Evolutionary conservation across 2,113 vertebrate species (phyloP), one percentile per base, ranked within the genome.

Genomic region (Ophthalmolycus amberensis): DNA sequence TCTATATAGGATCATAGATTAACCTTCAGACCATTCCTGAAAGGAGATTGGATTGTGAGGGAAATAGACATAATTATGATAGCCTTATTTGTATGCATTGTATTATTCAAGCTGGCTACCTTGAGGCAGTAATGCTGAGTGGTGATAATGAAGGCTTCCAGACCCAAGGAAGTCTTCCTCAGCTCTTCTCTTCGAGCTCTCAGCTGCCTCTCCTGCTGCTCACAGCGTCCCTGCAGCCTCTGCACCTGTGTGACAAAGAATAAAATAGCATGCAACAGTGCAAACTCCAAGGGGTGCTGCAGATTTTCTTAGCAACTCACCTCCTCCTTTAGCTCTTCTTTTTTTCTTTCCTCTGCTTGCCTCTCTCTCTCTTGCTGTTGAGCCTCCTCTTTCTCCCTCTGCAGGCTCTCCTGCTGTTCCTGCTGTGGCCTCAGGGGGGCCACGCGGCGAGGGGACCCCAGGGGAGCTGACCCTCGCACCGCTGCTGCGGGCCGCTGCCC

Each of bases 111-210:
- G 48, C 22, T 46, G 11, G 4, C 32, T 90, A 94, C 98, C 97
- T 98, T 98, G 56, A 94, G 86, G 78, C 96, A 97, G 91, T 98
- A 98, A 89, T 98, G 94, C 91, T 97, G 97, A 9, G 97, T 97
- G 88, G 96, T 96, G 87, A 99, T 87, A 3, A 96, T 97, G 40
- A 99, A 96, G 2, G 96, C 96, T 29, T 98, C 96, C 76, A 99
- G 96, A 78, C 96, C 95, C 22, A 95, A 89, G 40, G 93, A 88
- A 15, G 95, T 95, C 82, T 91, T 96, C 79, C 88, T 95, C 78
- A 99, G 94, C 58, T 98, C 96, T 3, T 94, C 93, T 38, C 85
- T 95, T 10, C 95, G 83, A 15, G 78, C 83, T 75, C 87, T 91
- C 52, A 99, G 89, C 82, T 97, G 96, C 52, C 78, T 91, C 67